phyloP scores from a whole-genome alignment of 1,140 invertebrate genomes.

The Hycleus cichorii region DNA sequence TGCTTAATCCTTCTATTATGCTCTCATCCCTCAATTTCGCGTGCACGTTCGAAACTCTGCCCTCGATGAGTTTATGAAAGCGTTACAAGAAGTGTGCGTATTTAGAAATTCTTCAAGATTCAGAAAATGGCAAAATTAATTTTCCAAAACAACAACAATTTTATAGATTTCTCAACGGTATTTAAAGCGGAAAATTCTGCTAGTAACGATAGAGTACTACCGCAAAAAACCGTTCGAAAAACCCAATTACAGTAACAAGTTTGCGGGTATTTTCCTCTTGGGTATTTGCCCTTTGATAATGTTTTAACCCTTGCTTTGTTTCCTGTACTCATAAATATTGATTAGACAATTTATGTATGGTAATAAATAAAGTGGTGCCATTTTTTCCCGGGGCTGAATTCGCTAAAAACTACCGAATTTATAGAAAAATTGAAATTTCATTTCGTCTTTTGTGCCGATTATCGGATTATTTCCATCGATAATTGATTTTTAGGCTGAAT shows the following conservation, averaged over 20 bases:
- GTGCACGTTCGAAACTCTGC: too few relatives aligned
- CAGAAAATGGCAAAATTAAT: too few relatives aligned
- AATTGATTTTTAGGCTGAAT: too few relatives aligned
- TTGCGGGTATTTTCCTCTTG: conserved; percentile 11
- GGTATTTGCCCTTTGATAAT: conserved; percentile 13
- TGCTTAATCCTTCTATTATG: conserved; percentile 38
- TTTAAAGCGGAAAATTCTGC: conserved; percentile 7
- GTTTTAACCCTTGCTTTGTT: conserved; percentile 16
- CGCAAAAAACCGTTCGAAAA: background rate
- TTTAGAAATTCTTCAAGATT: too few relatives aligned
- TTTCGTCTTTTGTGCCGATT: too few relatives aligned
- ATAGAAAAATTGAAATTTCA: too few relatives aligned
- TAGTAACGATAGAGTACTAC: background rate
- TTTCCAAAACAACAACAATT: too few relatives aligned
- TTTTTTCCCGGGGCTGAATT: too few relatives aligned
- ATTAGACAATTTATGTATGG: conserved; percentile 8
- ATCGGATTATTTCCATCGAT: too few relatives aligned
- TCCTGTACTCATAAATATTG: conserved; percentile 16
- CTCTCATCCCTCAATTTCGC: conserved; percentile 5
- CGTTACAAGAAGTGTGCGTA: too few relatives aligned
- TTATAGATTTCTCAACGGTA: background rate
- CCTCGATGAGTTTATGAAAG: too few relatives aligned
- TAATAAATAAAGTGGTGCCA: background rate
- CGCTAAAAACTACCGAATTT: too few relatives aligned
- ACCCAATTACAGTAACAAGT: conserved; percentile 15